phyloP scores from a whole-genome alignment of 2,888 invertebrate genomes.

The Epinotia demarniana region DNA sequence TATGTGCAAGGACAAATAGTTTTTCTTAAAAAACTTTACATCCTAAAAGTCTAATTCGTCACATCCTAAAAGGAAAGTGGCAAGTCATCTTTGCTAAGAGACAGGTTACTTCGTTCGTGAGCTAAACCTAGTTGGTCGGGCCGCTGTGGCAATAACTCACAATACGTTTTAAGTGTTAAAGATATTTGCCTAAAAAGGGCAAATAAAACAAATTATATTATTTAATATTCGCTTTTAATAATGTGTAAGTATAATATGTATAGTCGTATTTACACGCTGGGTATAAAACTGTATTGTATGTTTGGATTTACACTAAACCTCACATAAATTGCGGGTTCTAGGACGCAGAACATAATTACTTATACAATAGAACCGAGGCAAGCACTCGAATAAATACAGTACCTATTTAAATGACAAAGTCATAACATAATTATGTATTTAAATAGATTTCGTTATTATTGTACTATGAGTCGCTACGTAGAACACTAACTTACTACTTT shows the following conservation, averaged over 20 bases:
- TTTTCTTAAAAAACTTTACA: no score
- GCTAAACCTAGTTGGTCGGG: no score
- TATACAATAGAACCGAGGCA: constrained; percentile 24
- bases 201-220: constrained; percentile 36
- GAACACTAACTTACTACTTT: neutral
- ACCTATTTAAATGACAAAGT: constrained; percentile 23
- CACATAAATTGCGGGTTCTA: constrained; percentile 18
- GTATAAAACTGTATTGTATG: constrained; percentile 60
- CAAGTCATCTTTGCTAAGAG: no score
- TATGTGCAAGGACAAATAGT: no score
- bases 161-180: neutral
- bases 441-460: constrained; percentile 9
- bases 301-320: constrained; percentile 24
- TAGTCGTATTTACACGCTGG: constrained; percentile 39
- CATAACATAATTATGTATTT: constrained; percentile 21
- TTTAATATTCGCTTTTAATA: constrained; percentile 44
- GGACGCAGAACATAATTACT: constrained; percentile 17
- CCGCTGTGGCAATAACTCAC: neutral
- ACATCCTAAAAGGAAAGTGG: no score
- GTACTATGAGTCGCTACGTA: constrained; percentile 25
- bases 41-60: no score
- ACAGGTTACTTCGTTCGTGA: no score
- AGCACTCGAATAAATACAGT: constrained; percentile 40
- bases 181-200: neutral
- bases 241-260: constrained; percentile 35